phyloP scores from a whole-genome alignment of 2,888 invertebrate species.

The Labia minor region DNA sequence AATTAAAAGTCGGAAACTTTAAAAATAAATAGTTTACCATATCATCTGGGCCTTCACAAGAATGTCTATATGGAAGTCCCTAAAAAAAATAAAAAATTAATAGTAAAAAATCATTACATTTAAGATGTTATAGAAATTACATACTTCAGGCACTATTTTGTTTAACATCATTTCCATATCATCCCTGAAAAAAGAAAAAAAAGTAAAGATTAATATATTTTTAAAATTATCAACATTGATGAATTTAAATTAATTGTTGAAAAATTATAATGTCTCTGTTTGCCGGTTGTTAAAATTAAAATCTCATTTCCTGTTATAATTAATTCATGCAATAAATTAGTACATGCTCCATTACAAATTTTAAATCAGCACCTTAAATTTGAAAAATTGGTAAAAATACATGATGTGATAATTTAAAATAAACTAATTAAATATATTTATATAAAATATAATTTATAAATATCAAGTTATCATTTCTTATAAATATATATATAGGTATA shows the following conservation, averaged over 20 bases:
- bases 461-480: neutral
- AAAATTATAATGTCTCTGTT: neutral
- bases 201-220: neutral
- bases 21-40: conserved; percentile 59
- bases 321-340: neutral
- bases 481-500: no score
- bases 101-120: no score
- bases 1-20: no score
- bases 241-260: neutral
- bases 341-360: neutral
- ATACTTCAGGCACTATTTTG: conserved; percentile 88
- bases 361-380: conserved; percentile 7
- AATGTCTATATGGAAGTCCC: conserved; percentile 89
- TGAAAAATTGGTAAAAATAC: neutral
- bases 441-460: neutral
- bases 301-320: neutral
- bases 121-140: conserved; percentile 22
- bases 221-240: neutral
- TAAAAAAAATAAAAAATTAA: conserved; percentile 32
- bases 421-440: neutral
- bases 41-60: conserved; percentile 96
- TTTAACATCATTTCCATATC: conserved; percentile 99
- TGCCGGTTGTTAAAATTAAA: conserved; percentile 4
- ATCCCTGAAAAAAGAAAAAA: conserved; percentile 48
- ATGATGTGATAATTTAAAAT: neutral